These are phyloP conservation scores for Ciona savignyi DNA, from an alignment of 23 tunicate genomes.

Conservation along the genomic window DNA sequence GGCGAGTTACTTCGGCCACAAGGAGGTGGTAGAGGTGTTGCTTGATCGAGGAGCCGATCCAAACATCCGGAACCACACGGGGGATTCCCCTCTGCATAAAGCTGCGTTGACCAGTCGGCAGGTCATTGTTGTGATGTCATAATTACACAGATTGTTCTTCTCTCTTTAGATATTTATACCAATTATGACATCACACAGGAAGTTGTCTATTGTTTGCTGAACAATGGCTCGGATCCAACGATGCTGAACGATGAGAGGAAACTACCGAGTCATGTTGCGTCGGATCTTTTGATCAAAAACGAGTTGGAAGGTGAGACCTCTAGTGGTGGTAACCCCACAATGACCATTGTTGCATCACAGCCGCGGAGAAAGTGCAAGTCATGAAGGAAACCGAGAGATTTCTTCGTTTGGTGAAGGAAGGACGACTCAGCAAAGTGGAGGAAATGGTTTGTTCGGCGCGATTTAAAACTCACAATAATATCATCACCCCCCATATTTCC, in stretches of 20 bases:
- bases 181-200: constrained; percentile 32
- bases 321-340: not conserved
- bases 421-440: constrained; percentile 32
- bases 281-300: constrained; percentile 30
- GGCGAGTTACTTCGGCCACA: constrained; percentile 85
- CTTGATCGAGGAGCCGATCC: constrained; percentile 47
- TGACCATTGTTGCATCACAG: constrained; percentile 13
- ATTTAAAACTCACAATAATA: too few relatives aligned
- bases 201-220: constrained; percentile 55
- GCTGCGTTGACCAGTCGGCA: constrained; percentile 79
- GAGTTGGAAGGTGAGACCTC: constrained; percentile 50
- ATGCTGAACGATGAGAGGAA: constrained; percentile 64
- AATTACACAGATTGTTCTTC: too few relatives aligned
- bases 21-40: constrained; percentile 27
- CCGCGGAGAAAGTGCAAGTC: constrained; percentile 64
- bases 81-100: constrained; percentile 86
- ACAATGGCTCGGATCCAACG: constrained; percentile 28
- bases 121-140: constrained; percentile 31
- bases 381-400: constrained; percentile 27
- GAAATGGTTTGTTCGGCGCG: constrained; percentile 37
- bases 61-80: constrained; percentile 53
- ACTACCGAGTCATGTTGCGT: constrained; percentile 63
- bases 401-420: constrained; percentile 63
- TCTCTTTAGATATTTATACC: not conserved
- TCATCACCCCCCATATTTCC: too few relatives aligned